Evolutionary conservation across 2,113 vertebrate genomes (phyloP).

Genomic region (Ardeotis arabs): DNA sequence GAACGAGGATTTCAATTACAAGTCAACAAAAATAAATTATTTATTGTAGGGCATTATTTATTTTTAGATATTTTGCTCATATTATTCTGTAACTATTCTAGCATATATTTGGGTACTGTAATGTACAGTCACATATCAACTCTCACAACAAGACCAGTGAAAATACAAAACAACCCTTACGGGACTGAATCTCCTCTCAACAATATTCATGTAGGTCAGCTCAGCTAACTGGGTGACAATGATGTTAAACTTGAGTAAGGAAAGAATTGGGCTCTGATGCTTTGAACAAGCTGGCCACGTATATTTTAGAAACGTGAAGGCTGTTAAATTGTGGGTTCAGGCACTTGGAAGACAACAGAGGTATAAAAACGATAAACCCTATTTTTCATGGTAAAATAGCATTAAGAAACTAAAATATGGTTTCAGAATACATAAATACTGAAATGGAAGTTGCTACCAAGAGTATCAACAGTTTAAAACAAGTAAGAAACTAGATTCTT

Average conservation of each 20-base stretch:
- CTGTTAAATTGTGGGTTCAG: neutral
- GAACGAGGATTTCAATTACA: neutral
- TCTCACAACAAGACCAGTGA: neutral
- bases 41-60: neutral
- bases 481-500: neutral
- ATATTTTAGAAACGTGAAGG: neutral
- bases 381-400: neutral
- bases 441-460: neutral
- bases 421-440: neutral
- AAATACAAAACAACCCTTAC: conserved; percentile 4
- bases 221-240: neutral
- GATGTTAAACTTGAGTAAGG: neutral
- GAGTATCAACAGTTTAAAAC: neutral
- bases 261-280: neutral
- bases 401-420: neutral
- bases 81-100: neutral
- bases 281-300: neutral
- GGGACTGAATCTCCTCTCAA: neutral
- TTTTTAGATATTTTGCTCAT: neutral
- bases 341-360: neutral
- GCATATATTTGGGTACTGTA: neutral
- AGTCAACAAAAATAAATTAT: neutral
- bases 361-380: neutral
- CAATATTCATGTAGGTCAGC: neutral
- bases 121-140: neutral